Percentiles rank a stretch among this genome's conserved stretches.
These are phyloP conservation scores for Pocillopora verrucosa DNA, from an alignment of 64 coral and sea anemone species.

Conservation along the genomic window DNA sequence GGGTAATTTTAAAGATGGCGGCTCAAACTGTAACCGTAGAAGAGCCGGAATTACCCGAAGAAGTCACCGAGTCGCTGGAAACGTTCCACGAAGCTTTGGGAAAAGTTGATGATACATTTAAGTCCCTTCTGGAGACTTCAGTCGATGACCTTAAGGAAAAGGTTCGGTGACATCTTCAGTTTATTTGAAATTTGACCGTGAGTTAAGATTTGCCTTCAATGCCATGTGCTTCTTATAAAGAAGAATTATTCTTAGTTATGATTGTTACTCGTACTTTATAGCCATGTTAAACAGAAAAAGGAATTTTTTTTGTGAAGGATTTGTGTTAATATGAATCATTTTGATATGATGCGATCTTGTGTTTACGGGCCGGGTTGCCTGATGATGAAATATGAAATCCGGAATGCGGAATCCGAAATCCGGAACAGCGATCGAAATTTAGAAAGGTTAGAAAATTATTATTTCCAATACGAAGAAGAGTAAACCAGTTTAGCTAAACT, in stretches of 20 bases:
- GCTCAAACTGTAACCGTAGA: constrained; percentile 22
- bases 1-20: constrained; percentile 80
- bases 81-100: constrained; percentile 80
- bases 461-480: no score
- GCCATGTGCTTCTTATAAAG: not conserved
- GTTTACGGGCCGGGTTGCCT: no score
- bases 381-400: no score
- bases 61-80: constrained; percentile 85
- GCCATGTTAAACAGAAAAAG: no score
- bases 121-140: constrained; percentile 67
- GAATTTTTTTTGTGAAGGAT: no score
- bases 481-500: no score
- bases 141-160: constrained; percentile 77
- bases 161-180: constrained; percentile 12
- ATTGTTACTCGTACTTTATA: not conserved
- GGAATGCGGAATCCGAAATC: no score
- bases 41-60: constrained; percentile 87
- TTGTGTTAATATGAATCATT: no score
- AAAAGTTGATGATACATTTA: constrained; percentile 87
- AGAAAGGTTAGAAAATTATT: no score
- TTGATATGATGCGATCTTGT: no score
- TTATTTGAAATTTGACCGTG: not conserved
- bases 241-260: not conserved
- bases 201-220: not conserved
- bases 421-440: no score